A percentile compares a stretch with the other conserved stretches of the same genome.
Evolutionary conservation across 2,888 invertebrate genomes (phyloP).

Genomic region (Cryptocheilus praepositus): DNA sequence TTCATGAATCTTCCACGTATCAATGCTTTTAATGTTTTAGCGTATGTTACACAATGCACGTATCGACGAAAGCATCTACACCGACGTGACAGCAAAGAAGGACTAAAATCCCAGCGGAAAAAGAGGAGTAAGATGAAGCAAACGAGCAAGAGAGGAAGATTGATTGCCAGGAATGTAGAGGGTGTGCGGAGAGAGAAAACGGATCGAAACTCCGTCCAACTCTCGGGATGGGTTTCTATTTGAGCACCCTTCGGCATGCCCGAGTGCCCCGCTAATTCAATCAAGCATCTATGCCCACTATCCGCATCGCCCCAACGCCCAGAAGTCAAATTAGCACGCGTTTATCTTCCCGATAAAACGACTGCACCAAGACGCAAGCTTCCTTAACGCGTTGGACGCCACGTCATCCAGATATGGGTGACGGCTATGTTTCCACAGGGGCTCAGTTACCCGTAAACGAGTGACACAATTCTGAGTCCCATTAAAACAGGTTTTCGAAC

Average conservation of each 20-base stretch:
- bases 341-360: background rate
- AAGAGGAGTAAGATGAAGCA: background rate
- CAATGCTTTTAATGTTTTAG: too few species aligned
- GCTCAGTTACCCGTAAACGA: too few species aligned
- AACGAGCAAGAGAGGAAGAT: slow-evolving; percentile 30
- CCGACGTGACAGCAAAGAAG: slow-evolving; percentile 8
- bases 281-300: slow-evolving; percentile 38
- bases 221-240: slow-evolving; percentile 48
- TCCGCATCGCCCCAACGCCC: background rate
- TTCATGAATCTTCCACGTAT: too few species aligned
- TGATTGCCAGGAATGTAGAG: slow-evolving; percentile 38
- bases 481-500: too few species aligned
- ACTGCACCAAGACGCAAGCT: background rate
- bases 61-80: too few species aligned
- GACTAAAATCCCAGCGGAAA: slow-evolving; percentile 11
- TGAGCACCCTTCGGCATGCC: slow-evolving; percentile 43
- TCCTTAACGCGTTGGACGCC: too few species aligned
- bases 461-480: too few species aligned
- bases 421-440: too few species aligned
- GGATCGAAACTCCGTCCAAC: slow-evolving; percentile 49
- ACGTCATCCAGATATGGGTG: too few species aligned
- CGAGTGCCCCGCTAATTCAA: slow-evolving; percentile 56
- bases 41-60: too few species aligned
- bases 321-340: background rate
- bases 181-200: slow-evolving; percentile 53